phyloP scores from a whole-genome alignment of 2,888 invertebrate species.

The Drosophila acutilabella region DNA sequence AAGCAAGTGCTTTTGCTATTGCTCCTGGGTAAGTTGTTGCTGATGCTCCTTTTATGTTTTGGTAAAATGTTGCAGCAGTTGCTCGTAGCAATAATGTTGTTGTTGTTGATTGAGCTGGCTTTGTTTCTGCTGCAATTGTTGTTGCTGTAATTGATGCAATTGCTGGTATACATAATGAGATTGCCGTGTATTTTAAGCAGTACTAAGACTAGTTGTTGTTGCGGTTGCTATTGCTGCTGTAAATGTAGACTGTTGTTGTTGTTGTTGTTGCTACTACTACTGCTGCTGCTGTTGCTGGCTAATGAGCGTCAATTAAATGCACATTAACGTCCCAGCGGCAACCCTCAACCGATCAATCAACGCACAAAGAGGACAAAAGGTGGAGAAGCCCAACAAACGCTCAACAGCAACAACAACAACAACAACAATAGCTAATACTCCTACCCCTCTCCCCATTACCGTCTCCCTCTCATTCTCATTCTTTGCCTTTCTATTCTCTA shows the following conservation, averaged over 20 bases:
- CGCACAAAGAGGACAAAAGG: conserved; percentile 38
- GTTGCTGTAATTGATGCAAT: too few relatives aligned
- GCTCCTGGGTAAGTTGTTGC: too few relatives aligned
- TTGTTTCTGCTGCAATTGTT: too few relatives aligned
- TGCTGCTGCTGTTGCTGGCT: conserved; percentile 37
- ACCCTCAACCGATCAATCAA: conserved; percentile 53
- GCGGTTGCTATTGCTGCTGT: conserved; percentile 1
- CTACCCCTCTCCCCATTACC: background rate
- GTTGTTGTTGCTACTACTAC: conserved; percentile 3
- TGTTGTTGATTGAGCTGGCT: background rate
- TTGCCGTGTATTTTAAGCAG: background rate
- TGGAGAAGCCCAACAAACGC: conserved; percentile 17
- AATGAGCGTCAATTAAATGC: conserved; percentile 71
- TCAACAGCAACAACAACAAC: conserved; percentile 1
- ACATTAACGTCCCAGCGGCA: conserved; percentile 55
- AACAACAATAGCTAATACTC: conserved; percentile 11
- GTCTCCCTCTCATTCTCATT: background rate
- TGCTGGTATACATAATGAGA: background rate
- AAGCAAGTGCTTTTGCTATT: background rate
- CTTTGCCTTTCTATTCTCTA: background rate
- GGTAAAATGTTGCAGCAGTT: background rate
- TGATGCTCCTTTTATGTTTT: background rate
- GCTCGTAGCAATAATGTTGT: background rate
- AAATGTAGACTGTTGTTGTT: background rate
- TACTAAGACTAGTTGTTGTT: background rate